Percentiles rank a stretch among this genome's conserved stretches.
Evolutionary conservation across 1,140 invertebrate genomes (phyloP).

Genomic region (Drosophila rufa): DNA sequence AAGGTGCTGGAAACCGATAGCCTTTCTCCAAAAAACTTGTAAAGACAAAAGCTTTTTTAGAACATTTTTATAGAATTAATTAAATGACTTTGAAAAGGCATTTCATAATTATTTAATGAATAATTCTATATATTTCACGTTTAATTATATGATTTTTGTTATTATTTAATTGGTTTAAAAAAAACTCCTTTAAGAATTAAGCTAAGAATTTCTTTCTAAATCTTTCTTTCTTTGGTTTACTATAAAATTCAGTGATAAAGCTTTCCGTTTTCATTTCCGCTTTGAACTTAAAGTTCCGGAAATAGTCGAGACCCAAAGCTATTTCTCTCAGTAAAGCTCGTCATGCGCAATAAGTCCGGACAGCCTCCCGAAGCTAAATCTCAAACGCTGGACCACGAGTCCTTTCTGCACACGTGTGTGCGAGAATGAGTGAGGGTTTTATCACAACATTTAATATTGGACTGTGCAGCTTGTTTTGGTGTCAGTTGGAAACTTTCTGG

Average conservation of each 20-base stretch:
- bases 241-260: background rate
- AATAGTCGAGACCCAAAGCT: background rate
- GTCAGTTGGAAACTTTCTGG: slow-evolving; percentile 74
- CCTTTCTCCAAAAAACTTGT: background rate
- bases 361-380: slow-evolving; percentile 50
- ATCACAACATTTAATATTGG: slow-evolving; percentile 73
- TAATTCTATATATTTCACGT: too few species aligned
- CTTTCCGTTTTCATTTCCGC: background rate
- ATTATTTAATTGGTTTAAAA: too few species aligned
- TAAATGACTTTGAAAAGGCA: too few species aligned
- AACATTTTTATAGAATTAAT: background rate
- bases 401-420: slow-evolving; percentile 30
- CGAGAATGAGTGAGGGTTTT: slow-evolving; percentile 33
- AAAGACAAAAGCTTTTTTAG: background rate
- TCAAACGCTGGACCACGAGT: slow-evolving; percentile 25
- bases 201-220: background rate
- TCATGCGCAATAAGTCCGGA: slow-evolving; percentile 43
- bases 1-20: background rate
- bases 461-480: slow-evolving; percentile 48
- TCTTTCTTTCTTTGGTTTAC: background rate
- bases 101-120: too few species aligned
- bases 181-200: background rate
- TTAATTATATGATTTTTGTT: background rate
- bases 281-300: slow-evolving; percentile 8
- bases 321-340: slow-evolving; percentile 14